phyloP scores from a whole-genome alignment of 2,113 vertebrate species.

The Daboia siamensis region DNA sequence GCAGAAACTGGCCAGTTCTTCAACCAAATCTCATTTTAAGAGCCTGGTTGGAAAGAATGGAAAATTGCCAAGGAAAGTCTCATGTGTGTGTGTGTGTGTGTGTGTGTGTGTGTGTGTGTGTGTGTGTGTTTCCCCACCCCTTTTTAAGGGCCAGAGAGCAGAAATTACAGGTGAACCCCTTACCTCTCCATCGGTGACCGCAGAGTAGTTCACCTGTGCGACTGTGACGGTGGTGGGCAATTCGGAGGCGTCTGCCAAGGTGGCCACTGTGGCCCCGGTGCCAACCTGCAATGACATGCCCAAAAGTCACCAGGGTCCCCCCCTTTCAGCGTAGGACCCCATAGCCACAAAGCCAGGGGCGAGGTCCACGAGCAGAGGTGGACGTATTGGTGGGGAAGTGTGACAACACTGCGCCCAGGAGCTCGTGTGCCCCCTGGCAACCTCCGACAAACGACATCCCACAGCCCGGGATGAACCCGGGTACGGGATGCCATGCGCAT shows the following conservation, averaged over 20 bases:
- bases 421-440: too few relatives aligned
- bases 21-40: fast-evolving
- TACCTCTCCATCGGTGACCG: slow-evolving; percentile 93
- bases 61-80: background rate
- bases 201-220: slow-evolving; percentile 95
- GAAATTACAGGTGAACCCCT: slow-evolving; percentile 21
- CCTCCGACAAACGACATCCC: too few relatives aligned
- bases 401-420: too few relatives aligned
- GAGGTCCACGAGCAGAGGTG: background rate
- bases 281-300: slow-evolving; percentile 77
- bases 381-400: background rate
- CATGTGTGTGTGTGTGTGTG: too few relatives aligned
- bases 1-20: background rate
- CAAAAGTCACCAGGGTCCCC: fast-evolving
- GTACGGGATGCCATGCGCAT: too few relatives aligned
- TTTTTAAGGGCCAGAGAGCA: background rate
- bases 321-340: too few relatives aligned
- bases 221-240: slow-evolving; percentile 93
- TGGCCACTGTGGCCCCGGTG: slow-evolving; percentile 94
- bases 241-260: slow-evolving; percentile 93
- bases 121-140: too few relatives aligned
- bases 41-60: background rate
- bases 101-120: too few relatives aligned
- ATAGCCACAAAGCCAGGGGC: too few relatives aligned
- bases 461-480: too few relatives aligned